Evolutionary conservation across 2,888 invertebrate species (phyloP), one percentile per base, ranked within the genome.

Genomic region (Drosophila sordidapex): DNA sequence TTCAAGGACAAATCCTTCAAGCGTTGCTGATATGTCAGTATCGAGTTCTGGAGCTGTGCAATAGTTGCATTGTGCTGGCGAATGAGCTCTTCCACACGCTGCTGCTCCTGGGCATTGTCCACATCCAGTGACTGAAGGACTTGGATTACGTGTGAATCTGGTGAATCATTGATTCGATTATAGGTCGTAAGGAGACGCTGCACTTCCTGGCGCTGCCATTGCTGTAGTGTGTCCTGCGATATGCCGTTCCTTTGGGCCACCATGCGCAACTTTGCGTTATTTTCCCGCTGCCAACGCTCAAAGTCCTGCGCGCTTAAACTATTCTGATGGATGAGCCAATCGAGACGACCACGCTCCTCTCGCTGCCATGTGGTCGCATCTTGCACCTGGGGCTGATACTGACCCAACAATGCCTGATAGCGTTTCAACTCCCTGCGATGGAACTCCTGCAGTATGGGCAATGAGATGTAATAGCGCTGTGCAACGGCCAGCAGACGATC

Each of bases 271-370:
- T 83, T 90, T 4, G 81, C 82, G 6, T 72, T 75, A 56, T 93
- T 92, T 51, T 92, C 90, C 1, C 31, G 79, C 65, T 93, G 93
- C 93, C 93, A 93, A 35, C 90, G 91, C 6, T 90, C 87, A 13
- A 93, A 82, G 8, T 93, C 92, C n/a, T 92, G 89, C 0, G 74
- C 70, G 0, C 82, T 91, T 0, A 89, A 76, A 35, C 92, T 89
- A 60, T 93, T 93, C 62, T 93, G 93, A 65, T 93, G 92, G 10
- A 93, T 90, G 8, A 93, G 61, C 93, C 93, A 93, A 59, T 92
- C 91, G 8, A 93, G 69, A 4, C 93, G 92, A 21, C 91, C 90
- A 15, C 91, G 88, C 68, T 93, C 93, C 43, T 77, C 82, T 4
- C 73, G 87, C 58, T 92, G 91, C 93, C 93, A 93, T 3, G 73